Conservation (phyloP, 1,140 invertebrate genomes). For the Drosophila obscura region DNA sequence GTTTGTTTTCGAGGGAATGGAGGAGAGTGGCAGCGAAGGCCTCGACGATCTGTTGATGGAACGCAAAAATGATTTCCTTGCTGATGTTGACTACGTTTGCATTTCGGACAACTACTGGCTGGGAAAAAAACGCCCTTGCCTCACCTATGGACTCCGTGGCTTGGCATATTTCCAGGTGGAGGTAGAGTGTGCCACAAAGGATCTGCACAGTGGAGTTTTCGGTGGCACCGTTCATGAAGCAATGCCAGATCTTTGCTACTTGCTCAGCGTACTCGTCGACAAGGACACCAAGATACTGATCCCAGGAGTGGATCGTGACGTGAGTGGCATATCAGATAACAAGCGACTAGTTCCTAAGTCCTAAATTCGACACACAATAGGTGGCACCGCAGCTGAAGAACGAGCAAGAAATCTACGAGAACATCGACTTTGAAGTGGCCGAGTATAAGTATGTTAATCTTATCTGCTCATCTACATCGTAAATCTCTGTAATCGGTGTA, state of each 20-base stretch:
- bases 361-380: constrained; percentile 27
- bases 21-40: constrained; percentile 98
- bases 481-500: constrained; percentile 46
- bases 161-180: constrained; percentile 96
- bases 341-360: constrained; percentile 9
- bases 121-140: constrained; percentile 97
- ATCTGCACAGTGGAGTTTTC: constrained; percentile 97
- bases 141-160: constrained; percentile 98
- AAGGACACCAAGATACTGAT: constrained; percentile 93
- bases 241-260: constrained; percentile 93
- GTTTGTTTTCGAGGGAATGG: constrained; percentile 99
- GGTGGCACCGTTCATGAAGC: constrained; percentile 96
- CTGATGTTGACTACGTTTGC: constrained; percentile 96
- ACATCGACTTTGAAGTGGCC: constrained; percentile 95
- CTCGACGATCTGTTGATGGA: constrained; percentile 93
- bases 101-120: constrained; percentile 99
- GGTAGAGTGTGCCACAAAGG: constrained; percentile 94
- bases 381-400: constrained; percentile 86
- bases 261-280: constrained; percentile 93
- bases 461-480: constrained; percentile 32
- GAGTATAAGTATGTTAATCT: constrained; percentile 88
- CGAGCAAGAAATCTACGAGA: constrained; percentile 92
- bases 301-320: constrained; percentile 91
- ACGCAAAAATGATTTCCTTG: constrained; percentile 91
- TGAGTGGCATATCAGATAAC: constrained; percentile 42